Evolutionary conservation across 2,797 vertebrate species (phyloP), one percentile per base, ranked within the genome.

Genomic region (Pyrocephalus nanus): DNA sequence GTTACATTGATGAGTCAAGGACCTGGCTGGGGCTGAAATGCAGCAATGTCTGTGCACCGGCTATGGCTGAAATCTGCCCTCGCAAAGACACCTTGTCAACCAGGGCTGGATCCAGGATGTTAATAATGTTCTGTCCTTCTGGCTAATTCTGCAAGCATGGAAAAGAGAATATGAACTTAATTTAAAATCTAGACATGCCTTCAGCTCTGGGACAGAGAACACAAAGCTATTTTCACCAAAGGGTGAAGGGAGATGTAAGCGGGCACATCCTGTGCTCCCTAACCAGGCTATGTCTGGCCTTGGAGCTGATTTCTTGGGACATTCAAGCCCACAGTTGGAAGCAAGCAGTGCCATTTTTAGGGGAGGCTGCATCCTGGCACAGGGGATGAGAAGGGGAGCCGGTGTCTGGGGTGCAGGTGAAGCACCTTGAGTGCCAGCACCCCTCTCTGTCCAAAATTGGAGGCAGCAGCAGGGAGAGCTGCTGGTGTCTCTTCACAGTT

Each of bases 1-100:
- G 91, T 97, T 96, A 94, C 79, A 87, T 70, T 16, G 88, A 96
- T 92, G 97, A 97, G 91, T 92, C 94, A 92, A 97, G 92, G 76
- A 69, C 25, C 84, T 90, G 95, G 96, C 92, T 78, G 64, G 60
- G 82, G 83, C 54, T 87, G 80, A 93, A 95, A 93, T 17, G 81
- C 73, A 75, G 65, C 70, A 53, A 94, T 19, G 40, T 60, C 88
- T 34, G 22, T 36, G 54, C 60, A 83, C 51, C 55, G 90, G 71
- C 88, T 81, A 45, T 48, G 58, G 90, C 70, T 82, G 85, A 86
- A 91, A 83, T 57, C 74, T 95, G 77, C 74, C 77, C 66, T 90
- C 77, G 78, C 91, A 69, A 20, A 50, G 85, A 75, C 61, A 55
- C 80, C 79, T 95, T 89, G 77, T 96, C 94, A 92, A 40, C 47